A percentile compares a stretch with the other conserved stretches of the same genome.
Conservation (phyloP, 1,140 invertebrate genomes). For the Meloidogyne exigua region DNA sequence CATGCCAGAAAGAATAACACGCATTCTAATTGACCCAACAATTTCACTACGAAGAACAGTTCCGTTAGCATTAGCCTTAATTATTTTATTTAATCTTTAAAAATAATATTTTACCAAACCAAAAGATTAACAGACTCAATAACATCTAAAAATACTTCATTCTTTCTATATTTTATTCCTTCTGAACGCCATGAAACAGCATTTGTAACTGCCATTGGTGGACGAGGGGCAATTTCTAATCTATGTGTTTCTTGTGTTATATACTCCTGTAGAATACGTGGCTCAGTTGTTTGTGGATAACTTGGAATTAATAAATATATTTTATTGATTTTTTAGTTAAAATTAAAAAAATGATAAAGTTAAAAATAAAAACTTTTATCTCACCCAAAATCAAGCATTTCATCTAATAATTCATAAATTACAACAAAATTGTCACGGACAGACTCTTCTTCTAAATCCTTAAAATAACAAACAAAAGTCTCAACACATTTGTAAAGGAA, state of each 20-base stretch:
- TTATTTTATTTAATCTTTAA: slow-evolving; percentile 29
- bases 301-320: not conserved
- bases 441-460: slow-evolving; percentile 97
- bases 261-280: slow-evolving; percentile 95
- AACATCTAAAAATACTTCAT: slow-evolving; percentile 99
- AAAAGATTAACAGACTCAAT: slow-evolving; percentile 97
- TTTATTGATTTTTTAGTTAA: no score
- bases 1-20: slow-evolving; percentile 98
- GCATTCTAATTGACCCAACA: slow-evolving; percentile 99
- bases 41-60: slow-evolving; percentile 97
- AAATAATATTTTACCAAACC: slow-evolving; percentile 65
- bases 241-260: slow-evolving; percentile 99
- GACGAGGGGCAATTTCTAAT: slow-evolving; percentile 84
- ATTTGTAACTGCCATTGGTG: slow-evolving; percentile 97
- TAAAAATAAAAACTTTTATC: not conserved
- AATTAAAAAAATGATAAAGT: no score
- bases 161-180: slow-evolving; percentile 98
- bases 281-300: slow-evolving; percentile 76
- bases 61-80: slow-evolving; percentile 89
- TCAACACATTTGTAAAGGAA: slow-evolving; percentile 96
- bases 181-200: slow-evolving; percentile 97
- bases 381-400: slow-evolving; percentile 93
- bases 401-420: slow-evolving; percentile 95
- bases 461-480: slow-evolving; percentile 95
- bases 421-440: slow-evolving; percentile 99